These are phyloP conservation scores for Aphodius granarius DNA, from an alignment of 2,888 invertebrate species.

Conservation along the genomic window DNA sequence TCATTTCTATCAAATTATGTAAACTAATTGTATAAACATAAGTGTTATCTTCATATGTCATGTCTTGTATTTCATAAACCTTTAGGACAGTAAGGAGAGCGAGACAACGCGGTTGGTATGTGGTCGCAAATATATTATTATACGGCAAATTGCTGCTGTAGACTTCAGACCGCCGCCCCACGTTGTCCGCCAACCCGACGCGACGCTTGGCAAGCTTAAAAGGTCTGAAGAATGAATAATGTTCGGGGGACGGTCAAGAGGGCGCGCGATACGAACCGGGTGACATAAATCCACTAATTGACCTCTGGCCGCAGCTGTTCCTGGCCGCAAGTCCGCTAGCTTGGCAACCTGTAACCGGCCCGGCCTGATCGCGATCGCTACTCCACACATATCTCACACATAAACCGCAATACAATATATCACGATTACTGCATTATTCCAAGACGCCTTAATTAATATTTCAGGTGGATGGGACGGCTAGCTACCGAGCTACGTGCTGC, in stretches of 20 bases:
- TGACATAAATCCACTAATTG: slow-evolving; percentile 47
- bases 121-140: not conserved
- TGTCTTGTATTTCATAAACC: no score
- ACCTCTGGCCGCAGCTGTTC: slow-evolving; percentile 44
- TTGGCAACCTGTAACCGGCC: slow-evolving; percentile 34
- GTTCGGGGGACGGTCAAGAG: slow-evolving; percentile 40
- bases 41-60: no score
- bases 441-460: slow-evolving; percentile 27
- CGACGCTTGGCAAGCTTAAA: not conserved
- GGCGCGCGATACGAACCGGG: slow-evolving; percentile 38
- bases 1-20: no score
- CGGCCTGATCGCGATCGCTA: not conserved
- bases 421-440: slow-evolving; percentile 24
- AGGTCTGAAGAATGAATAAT: slow-evolving; percentile 40
- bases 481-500: not conserved
- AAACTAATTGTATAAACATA: no score
- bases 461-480: not conserved
- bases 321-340: slow-evolving; percentile 36
- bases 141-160: not conserved
- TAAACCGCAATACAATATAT: slow-evolving; percentile 21
- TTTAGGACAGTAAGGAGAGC: no score
- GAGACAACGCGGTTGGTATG: not conserved
- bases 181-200: no score
- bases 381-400: slow-evolving; percentile 29
- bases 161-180: not conserved